These are phyloP conservation scores for Cardiocondyla obscurior DNA, from an alignment of 1,140 invertebrate genomes.

Conservation along the genomic window DNA sequence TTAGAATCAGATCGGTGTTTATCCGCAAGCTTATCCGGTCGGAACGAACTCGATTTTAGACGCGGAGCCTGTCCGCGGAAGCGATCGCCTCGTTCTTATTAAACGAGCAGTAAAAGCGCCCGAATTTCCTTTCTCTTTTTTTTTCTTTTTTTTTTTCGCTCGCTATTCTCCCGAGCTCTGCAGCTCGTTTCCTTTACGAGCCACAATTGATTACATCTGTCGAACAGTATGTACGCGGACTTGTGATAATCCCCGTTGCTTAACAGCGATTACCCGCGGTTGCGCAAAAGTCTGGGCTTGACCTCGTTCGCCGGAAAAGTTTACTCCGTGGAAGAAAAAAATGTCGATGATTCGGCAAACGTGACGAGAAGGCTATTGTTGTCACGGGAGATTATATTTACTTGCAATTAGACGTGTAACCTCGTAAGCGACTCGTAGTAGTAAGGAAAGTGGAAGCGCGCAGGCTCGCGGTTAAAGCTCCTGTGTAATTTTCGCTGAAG, in stretches of 20 bases:
- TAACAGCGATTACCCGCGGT: slow-evolving; percentile 37
- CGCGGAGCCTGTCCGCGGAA: slow-evolving; percentile 10
- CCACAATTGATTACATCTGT: neutral
- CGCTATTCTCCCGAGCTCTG: slow-evolving; percentile 8
- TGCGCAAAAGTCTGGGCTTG: slow-evolving; percentile 37
- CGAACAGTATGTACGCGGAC: neutral
- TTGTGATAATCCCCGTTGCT: slow-evolving; percentile 39
- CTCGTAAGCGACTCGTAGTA: slow-evolving; percentile 20
- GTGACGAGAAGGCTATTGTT: slow-evolving; percentile 21
- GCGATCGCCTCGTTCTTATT: slow-evolving; percentile 29
- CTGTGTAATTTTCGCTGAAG: neutral
- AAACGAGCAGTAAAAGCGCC: neutral
- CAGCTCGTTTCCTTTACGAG: slow-evolving; percentile 2
- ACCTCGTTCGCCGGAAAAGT: slow-evolving; percentile 31
- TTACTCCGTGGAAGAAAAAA: neutral
- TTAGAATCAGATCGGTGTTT: slow-evolving; percentile 23
- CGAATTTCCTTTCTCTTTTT: neutral
- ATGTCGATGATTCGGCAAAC: slow-evolving; percentile 33
- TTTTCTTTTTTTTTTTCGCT: neutral
- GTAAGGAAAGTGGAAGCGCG: slow-evolving; percentile 26
- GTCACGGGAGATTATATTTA: slow-evolving; percentile 24
- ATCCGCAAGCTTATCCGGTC: neutral
- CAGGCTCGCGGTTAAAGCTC: neutral
- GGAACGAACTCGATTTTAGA: neutral
- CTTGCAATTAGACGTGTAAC: slow-evolving; percentile 23